phyloP scores from a whole-genome alignment of 2,797 vertebrate species.

The Takifugu ocellatus region DNA sequence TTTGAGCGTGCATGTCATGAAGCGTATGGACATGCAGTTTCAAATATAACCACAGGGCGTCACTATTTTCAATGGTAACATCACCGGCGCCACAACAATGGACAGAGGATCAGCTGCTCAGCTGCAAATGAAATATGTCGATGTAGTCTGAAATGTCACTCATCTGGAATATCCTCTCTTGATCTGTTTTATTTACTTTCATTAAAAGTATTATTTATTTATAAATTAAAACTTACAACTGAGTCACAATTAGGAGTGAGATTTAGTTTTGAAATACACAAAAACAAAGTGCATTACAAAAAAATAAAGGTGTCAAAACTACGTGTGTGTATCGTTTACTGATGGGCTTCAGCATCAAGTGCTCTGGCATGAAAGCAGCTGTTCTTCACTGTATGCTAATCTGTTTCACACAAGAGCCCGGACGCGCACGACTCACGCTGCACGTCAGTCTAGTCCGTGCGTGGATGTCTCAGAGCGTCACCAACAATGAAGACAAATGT shows the following conservation, averaged over 20 bases:
- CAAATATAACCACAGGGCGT: slow-evolving; percentile 8
- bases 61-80: slow-evolving; percentile 2
- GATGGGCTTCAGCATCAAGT: slow-evolving; percentile 6
- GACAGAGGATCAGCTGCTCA: no score
- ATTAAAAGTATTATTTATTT: no score
- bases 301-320: no score
- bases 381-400: slow-evolving; percentile 70
- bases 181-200: no score
- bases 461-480: slow-evolving; percentile 54
- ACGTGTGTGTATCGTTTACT: neutral
- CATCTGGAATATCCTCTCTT: no score
- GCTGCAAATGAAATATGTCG: no score
- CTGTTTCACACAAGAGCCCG: neutral
- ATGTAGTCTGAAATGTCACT: no score
- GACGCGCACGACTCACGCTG: slow-evolving; percentile 1
- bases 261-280: no score
- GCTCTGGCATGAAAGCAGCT: slow-evolving; percentile 44
- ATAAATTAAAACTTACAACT: no score
- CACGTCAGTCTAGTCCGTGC: slow-evolving; percentile 22
- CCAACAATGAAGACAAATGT: slow-evolving; percentile 44
- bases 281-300: no score
- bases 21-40: neutral
- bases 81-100: no score
- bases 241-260: no score
- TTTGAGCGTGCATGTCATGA: neutral